Conservation (phyloP, 2,888 invertebrate species). For the Trimorus sp. region DNA sequence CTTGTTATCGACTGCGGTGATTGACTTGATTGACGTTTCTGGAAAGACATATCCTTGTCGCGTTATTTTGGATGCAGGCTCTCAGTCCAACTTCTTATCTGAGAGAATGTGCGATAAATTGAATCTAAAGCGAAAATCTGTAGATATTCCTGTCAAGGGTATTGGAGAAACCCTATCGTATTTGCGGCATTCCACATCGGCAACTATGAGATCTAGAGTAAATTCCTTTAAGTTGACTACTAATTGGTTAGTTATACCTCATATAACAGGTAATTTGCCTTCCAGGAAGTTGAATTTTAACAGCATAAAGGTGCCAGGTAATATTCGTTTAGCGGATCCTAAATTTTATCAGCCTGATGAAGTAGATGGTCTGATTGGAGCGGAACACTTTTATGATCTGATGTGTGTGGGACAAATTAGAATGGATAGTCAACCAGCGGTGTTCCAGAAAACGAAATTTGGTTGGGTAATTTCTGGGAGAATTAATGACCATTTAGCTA, state of each 20-base stretch:
- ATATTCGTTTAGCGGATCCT: conserved; percentile 55
- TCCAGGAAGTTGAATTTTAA: not conserved
- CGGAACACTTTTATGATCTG: conserved; percentile 43
- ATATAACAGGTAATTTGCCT: conserved; percentile 3
- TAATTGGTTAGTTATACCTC: conserved; percentile 7
- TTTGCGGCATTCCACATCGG: not conserved
- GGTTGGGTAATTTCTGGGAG: conserved; percentile 58
- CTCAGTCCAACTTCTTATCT: conserved; percentile 36
- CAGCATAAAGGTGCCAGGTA: not conserved
- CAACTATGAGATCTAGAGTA: conserved; percentile 12
- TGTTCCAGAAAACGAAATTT: conserved; percentile 52
- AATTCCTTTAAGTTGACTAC: not conserved
- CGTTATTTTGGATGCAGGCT: conserved; percentile 25
- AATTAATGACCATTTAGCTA: not conserved
- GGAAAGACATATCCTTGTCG: conserved; percentile 18
- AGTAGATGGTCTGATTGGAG: conserved; percentile 58
- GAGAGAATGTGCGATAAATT: conserved; percentile 18
- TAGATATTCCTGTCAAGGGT: conserved; percentile 19
- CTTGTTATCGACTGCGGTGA: conserved; percentile 12
- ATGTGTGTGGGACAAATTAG: conserved; percentile 43
- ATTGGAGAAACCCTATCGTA: conserved; percentile 7
- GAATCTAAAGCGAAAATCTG: not conserved
- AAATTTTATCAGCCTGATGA: conserved; percentile 1
- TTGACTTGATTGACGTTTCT: conserved; percentile 9
- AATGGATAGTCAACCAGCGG: not conserved